Evolutionary conservation across 2,113 vertebrate genomes (phyloP).

Genomic region (Panthera uncia): DNA sequence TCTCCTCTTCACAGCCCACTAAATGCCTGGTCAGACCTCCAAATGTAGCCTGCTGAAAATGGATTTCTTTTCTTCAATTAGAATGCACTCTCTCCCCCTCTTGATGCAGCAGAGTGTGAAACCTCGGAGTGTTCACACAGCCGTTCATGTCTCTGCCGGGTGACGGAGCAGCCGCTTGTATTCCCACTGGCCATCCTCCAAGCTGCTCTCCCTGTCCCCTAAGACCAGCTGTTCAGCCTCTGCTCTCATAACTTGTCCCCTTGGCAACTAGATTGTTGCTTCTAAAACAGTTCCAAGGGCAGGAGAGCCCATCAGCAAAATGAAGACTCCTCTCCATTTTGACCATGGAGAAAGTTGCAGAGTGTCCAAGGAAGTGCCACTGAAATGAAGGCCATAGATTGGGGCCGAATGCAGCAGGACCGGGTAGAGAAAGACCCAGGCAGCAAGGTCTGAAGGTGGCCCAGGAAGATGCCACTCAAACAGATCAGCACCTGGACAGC

Average conservation of each 20-base stretch:
- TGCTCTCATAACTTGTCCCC: slow-evolving; percentile 30
- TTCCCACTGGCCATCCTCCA: neutral
- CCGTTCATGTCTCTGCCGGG: neutral
- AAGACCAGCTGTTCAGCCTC: slow-evolving; percentile 61
- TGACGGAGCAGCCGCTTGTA: neutral
- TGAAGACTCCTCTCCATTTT: neutral
- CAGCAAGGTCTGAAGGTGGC: neutral
- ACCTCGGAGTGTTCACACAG: neutral
- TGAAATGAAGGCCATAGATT: neutral
- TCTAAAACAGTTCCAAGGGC: slow-evolving; percentile 1
- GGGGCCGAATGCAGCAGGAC: neutral
- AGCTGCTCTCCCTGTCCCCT: neutral
- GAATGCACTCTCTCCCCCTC: neutral
- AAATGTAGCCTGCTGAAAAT: neutral
- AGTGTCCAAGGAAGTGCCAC: neutral
- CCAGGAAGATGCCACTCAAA: rapidly evolving
- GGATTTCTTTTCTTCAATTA: neutral
- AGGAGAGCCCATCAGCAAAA: neutral
- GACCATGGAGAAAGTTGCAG: neutral
- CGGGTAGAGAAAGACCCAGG: neutral
- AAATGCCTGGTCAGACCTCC: neutral
- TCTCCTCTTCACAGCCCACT: neutral
- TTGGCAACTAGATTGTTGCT: slow-evolving; percentile 58
- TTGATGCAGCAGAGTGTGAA: neutral
- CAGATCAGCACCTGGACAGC: slow-evolving; percentile 59